Evolutionary conservation across 2,888 invertebrate species (phyloP).

Genomic region (Stramonita haemastoma): DNA sequence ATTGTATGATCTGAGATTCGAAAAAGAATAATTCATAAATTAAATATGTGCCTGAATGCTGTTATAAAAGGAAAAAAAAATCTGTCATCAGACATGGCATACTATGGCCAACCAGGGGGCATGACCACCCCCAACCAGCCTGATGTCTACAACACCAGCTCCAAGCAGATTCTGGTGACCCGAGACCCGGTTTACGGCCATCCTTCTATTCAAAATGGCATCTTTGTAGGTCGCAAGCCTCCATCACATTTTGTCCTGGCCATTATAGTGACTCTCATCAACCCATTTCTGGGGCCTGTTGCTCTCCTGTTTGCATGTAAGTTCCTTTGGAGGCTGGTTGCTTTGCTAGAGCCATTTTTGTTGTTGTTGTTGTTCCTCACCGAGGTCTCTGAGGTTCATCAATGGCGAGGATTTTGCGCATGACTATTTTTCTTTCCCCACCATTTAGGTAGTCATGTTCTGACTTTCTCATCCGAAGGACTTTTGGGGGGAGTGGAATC

Average conservation of each 20-base stretch:
- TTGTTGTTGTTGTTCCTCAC: too few species aligned
- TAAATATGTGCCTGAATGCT: too few species aligned
- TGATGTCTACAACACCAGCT: constrained; percentile 51
- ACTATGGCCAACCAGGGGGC: background rate
- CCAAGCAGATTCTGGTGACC: constrained; percentile 68
- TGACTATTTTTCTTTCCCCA: too few species aligned
- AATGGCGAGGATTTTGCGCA: too few species aligned
- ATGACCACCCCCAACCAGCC: constrained; percentile 47
- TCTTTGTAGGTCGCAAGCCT: constrained; percentile 66
- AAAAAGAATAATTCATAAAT: too few species aligned
- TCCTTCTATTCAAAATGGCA: constrained; percentile 65
- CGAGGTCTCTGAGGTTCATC: too few species aligned
- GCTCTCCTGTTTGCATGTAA: constrained; percentile 68
- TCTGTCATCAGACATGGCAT: background rate
- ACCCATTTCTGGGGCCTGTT: constrained; percentile 67
- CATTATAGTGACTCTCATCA: constrained; percentile 61
- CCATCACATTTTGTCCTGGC: constrained; percentile 64
- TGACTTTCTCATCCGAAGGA: too few species aligned
- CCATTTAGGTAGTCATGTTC: too few species aligned
- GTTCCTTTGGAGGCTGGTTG: constrained; percentile 40
- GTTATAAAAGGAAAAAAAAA: background rate
- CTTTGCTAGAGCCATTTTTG: background rate
- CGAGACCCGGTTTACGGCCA: constrained; percentile 67
- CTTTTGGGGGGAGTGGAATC: too few species aligned
- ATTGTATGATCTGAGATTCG: too few species aligned